Evolutionary conservation across 2,888 invertebrate species (phyloP).

Genomic region (Synanthedon vespiformis): DNA sequence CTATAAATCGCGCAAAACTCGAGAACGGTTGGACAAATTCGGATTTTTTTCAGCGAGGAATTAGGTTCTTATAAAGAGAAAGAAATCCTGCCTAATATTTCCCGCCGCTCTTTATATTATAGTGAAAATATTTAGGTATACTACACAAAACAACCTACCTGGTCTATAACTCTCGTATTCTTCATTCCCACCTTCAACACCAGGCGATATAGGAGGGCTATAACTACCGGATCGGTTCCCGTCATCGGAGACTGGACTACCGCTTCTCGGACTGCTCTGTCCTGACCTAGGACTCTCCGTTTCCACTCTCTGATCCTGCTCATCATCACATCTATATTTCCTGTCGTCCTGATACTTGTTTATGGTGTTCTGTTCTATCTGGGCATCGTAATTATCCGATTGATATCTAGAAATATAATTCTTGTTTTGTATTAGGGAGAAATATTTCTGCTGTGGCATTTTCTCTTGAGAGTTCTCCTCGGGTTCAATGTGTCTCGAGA

Average conservation of each 20-base stretch:
- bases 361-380: slow-evolving; percentile 59
- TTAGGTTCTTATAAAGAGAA: too few relatives aligned
- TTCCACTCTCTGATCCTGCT: slow-evolving; percentile 18
- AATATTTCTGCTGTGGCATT: slow-evolving; percentile 48
- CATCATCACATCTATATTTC: slow-evolving; percentile 10
- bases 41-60: too few relatives aligned
- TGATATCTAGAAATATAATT: slow-evolving; percentile 51
- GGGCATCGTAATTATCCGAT: slow-evolving; percentile 52
- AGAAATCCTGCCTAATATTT: too few relatives aligned
- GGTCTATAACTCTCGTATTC: slow-evolving; percentile 58
- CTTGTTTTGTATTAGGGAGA: slow-evolving; percentile 50
- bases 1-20: too few relatives aligned
- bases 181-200: slow-evolving; percentile 78
- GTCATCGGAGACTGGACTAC: slow-evolving; percentile 65
- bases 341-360: slow-evolving; percentile 30
- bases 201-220: slow-evolving; percentile 88
- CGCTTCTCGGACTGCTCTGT: slow-evolving; percentile 43
- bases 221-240: slow-evolving; percentile 76
- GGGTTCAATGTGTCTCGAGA: slow-evolving; percentile 70
- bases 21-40: too few relatives aligned
- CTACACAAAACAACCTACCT: too few relatives aligned
- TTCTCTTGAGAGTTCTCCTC: slow-evolving; percentile 41
- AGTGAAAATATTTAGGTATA: too few relatives aligned
- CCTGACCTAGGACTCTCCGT: slow-evolving; percentile 33
- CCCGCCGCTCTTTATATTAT: too few relatives aligned